phyloP scores from a whole-genome alignment of 2,888 invertebrate species.

The Limnephilus marmoratus region DNA sequence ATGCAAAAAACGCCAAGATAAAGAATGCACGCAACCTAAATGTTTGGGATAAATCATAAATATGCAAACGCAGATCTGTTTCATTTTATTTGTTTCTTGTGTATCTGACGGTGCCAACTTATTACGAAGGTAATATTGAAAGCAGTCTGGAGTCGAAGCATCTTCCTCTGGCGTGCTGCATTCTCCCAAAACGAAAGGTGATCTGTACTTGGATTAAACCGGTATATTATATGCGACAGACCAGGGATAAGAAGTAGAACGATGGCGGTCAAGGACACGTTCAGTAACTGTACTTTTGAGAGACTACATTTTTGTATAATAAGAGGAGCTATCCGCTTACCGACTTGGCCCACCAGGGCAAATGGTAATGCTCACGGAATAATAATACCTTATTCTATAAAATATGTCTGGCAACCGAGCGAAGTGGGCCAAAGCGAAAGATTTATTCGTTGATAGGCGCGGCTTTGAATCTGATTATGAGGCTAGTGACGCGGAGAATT shows the following conservation, averaged over 20 bases:
- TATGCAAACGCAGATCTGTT: neutral
- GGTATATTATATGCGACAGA: slow-evolving; percentile 51
- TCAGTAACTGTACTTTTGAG: slow-evolving; percentile 49
- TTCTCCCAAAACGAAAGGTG: slow-evolving; percentile 33
- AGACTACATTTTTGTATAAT: slow-evolving; percentile 37
- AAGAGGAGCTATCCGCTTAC: neutral
- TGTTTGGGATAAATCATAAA: neutral
- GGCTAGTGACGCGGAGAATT: neutral
- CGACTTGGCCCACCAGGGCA: slow-evolving; percentile 4
- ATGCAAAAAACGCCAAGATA: neutral
- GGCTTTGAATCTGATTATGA: neutral
- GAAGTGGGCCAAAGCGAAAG: slow-evolving; percentile 10
- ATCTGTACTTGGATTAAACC: slow-evolving; percentile 52
- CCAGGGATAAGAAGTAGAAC: slow-evolving; percentile 53
- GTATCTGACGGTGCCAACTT: neutral
- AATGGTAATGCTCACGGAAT: slow-evolving; percentile 27
- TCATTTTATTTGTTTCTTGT: neutral
- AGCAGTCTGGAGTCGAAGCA: neutral
- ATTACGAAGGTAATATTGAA: neutral
- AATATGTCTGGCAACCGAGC: neutral
- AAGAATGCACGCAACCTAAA: neutral
- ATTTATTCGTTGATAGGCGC: slow-evolving; percentile 13
- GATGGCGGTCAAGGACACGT: slow-evolving; percentile 57
- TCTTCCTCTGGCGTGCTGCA: neutral
- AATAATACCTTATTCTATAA: neutral